phyloP scores from a whole-genome alignment of 53 echinoderm and acorn worm species.

The Holothuria scabra region DNA sequence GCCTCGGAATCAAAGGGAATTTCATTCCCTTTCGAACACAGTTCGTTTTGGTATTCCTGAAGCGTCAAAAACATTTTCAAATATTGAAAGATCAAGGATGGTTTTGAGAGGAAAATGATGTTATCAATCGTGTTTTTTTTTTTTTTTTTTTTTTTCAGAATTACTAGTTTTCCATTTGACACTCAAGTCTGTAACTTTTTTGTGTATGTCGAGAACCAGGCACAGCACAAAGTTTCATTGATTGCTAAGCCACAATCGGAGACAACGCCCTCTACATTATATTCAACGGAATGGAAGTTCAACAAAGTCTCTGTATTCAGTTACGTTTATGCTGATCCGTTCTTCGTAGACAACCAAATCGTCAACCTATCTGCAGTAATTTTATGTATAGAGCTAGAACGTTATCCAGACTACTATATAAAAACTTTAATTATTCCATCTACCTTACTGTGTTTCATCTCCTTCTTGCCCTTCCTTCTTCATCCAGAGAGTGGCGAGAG shows the following conservation, averaged over 20 bases:
- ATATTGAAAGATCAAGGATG: too few species aligned
- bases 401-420: neutral
- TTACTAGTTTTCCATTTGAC: neutral
- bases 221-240: neutral
- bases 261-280: neutral
- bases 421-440: constrained; percentile 7
- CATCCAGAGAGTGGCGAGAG: constrained; percentile 39
- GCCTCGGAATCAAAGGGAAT: too few species aligned
- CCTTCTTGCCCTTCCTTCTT: constrained; percentile 5
- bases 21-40: too few species aligned
- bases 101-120: too few species aligned
- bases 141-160: neutral
- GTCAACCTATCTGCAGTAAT: neutral
- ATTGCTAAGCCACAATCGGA: neutral
- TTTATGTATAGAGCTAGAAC: neutral
- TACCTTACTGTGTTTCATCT: neutral
- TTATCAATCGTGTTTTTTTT: too few species aligned
- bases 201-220: neutral
- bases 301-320: neutral
- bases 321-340: neutral
- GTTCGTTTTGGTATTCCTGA: too few species aligned
- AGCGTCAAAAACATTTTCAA: too few species aligned
- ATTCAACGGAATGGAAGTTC: neutral
- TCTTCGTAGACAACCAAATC: too few species aligned
- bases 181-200: constrained; percentile 1